phyloP scores from a whole-genome alignment of 2,113 vertebrate species.

The Miniopterus natalensis region DNA sequence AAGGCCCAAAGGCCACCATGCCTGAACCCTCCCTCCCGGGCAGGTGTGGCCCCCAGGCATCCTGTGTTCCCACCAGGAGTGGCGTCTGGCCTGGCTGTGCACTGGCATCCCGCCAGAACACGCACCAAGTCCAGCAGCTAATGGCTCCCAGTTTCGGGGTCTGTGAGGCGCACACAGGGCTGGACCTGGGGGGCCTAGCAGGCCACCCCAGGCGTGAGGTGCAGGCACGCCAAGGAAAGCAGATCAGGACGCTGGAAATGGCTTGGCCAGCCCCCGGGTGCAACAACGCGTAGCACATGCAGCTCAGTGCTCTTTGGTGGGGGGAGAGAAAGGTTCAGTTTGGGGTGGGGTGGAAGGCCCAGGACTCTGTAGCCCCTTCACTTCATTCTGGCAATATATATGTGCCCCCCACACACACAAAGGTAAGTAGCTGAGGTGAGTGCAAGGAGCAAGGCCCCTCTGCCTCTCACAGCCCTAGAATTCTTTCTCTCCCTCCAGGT shows the following conservation, averaged over 20 bases:
- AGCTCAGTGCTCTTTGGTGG: background rate
- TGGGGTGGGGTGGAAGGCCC: rapidly evolving
- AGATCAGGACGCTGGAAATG: background rate
- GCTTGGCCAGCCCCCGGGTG: background rate
- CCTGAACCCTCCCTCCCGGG: background rate
- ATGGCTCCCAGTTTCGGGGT: background rate
- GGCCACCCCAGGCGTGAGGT: background rate
- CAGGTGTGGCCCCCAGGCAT: background rate
- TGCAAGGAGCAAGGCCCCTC: background rate
- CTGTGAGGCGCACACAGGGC: background rate
- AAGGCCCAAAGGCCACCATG: background rate
- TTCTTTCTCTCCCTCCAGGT: background rate
- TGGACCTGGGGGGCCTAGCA: background rate
- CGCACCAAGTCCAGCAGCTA: background rate
- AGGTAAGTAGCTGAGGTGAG: background rate
- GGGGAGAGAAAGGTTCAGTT: too few species aligned
- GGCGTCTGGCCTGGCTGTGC: rapidly evolving
- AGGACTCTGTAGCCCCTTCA: background rate
- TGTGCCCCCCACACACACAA: rapidly evolving
- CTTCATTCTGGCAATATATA: background rate
- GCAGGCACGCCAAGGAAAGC: background rate
- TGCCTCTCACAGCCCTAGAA: background rate
- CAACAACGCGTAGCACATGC: rapidly evolving
- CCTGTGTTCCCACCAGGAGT: background rate
- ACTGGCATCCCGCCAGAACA: background rate